These are phyloP conservation scores for Montipora foliosa DNA, from an alignment of 64 coral and sea anemone genomes.

Conservation along the genomic window DNA sequence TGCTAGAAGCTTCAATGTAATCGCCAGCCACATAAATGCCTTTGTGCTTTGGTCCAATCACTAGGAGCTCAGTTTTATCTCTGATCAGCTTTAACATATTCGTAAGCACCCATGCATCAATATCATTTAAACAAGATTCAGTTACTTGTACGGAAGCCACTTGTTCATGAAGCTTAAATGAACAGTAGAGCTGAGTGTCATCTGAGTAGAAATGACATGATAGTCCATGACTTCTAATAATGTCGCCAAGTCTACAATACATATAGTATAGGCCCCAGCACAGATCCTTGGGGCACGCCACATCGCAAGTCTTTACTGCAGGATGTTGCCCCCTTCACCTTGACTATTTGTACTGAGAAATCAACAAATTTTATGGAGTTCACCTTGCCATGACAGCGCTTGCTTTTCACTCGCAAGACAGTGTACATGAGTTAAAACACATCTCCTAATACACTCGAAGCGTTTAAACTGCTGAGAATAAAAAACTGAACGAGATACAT, in stretches of 20 bases:
- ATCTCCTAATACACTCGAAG: too few species aligned
- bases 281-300: constrained; percentile 5
- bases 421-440: too few species aligned
- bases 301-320: neutral
- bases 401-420: too few species aligned
- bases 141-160: neutral
- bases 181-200: neutral
- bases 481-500: too few species aligned
- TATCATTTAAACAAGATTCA: constrained; percentile 25
- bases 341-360: neutral
- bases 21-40: too few species aligned
- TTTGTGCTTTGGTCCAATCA: neutral
- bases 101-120: neutral
- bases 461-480: too few species aligned
- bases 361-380: neutral
- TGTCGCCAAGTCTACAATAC: neutral
- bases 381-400: too few species aligned
- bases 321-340: constrained; percentile 1
- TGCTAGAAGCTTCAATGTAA: too few species aligned
- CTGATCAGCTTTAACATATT: constrained; percentile 1
- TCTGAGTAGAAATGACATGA: neutral
- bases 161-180: neutral
- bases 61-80: neutral
- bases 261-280: constrained; percentile 34
- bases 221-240: neutral